These are phyloP conservation scores for Cherax destructor DNA, from an alignment of 1,140 invertebrate species.

Conservation along the genomic window DNA sequence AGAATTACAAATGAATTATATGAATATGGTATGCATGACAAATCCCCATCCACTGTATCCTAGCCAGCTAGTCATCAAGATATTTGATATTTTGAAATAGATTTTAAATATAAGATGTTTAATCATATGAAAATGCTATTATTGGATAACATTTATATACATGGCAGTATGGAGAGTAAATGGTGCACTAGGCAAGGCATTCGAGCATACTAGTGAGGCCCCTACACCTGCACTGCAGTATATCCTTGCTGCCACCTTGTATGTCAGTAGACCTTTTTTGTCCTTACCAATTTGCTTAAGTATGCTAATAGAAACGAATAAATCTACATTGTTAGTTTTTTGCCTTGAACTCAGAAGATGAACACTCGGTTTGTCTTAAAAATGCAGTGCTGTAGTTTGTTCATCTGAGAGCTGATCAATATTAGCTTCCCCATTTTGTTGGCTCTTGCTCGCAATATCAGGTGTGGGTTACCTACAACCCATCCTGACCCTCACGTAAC, in stretches of 20 bases:
- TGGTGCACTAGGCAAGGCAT: slow-evolving; percentile 53
- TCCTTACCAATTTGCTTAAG: neutral
- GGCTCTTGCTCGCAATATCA: neutral
- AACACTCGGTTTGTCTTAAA: neutral
- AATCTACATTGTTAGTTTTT: neutral
- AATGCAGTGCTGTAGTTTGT: neutral
- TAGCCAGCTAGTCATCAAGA: neutral
- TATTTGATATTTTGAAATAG: neutral
- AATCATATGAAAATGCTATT: neutral
- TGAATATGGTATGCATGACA: neutral
- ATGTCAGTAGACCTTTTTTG: neutral
- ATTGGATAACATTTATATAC: neutral
- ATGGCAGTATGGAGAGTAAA: slow-evolving; percentile 47
- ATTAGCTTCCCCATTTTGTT: neutral
- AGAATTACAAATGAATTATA: neutral
- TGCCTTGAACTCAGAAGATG: neutral
- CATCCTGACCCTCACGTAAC: slow-evolving; percentile 45
- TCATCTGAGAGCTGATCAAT: neutral
- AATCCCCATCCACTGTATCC: neutral
- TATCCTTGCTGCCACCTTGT: neutral
- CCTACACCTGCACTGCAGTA: slow-evolving; percentile 21
- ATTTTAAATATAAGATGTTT: neutral
- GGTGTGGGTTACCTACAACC: slow-evolving; percentile 19
- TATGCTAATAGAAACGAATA: neutral
- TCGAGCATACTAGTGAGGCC: slow-evolving; percentile 24